phyloP scores from a whole-genome alignment of 2,888 invertebrate genomes.

The Abrostola triplasia region DNA sequence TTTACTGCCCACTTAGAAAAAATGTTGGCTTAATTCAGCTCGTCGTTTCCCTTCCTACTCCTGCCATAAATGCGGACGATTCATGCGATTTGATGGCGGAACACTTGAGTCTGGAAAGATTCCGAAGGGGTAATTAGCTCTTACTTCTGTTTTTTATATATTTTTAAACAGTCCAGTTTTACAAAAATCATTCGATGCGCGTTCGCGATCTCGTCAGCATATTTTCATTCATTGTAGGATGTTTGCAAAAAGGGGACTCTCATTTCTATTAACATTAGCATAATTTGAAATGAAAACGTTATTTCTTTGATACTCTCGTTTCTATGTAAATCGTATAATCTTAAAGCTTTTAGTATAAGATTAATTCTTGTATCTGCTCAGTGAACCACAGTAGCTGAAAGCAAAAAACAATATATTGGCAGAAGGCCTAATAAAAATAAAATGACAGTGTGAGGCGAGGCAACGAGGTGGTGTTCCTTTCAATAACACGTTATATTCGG shows the following conservation, averaged over 20 bases:
- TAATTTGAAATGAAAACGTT: slow-evolving; percentile 68
- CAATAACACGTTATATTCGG: slow-evolving; percentile 57
- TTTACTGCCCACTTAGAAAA: slow-evolving; percentile 87
- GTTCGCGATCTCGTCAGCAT: slow-evolving; percentile 56
- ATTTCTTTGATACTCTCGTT: slow-evolving; percentile 69
- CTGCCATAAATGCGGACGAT: slow-evolving; percentile 79
- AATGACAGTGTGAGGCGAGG: slow-evolving; percentile 19
- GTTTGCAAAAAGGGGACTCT: slow-evolving; percentile 60
- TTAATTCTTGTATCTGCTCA: slow-evolving; percentile 39
- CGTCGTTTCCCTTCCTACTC: slow-evolving; percentile 73
- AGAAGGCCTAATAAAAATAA: slow-evolving; percentile 16
- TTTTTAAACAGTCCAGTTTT: slow-evolving; percentile 33
- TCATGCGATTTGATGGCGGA: slow-evolving; percentile 79
- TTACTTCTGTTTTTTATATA: slow-evolving; percentile 60
- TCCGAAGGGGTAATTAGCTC: slow-evolving; percentile 77
- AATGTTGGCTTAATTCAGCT: slow-evolving; percentile 86
- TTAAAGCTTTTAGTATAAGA: slow-evolving; percentile 60
- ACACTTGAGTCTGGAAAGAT: slow-evolving; percentile 71
- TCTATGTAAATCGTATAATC: slow-evolving; percentile 66
- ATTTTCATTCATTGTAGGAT: slow-evolving; percentile 60
- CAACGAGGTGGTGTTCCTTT: slow-evolving; percentile 39
- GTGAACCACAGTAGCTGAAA: slow-evolving; percentile 24
- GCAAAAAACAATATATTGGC: slow-evolving; percentile 14
- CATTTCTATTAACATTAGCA: slow-evolving; percentile 67
- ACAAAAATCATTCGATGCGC: slow-evolving; percentile 50